A percentile compares a stretch with the other conserved stretches of the same genome.
phyloP scores from a whole-genome alignment of 1,140 invertebrate species.

The Drusus annulatus region DNA sequence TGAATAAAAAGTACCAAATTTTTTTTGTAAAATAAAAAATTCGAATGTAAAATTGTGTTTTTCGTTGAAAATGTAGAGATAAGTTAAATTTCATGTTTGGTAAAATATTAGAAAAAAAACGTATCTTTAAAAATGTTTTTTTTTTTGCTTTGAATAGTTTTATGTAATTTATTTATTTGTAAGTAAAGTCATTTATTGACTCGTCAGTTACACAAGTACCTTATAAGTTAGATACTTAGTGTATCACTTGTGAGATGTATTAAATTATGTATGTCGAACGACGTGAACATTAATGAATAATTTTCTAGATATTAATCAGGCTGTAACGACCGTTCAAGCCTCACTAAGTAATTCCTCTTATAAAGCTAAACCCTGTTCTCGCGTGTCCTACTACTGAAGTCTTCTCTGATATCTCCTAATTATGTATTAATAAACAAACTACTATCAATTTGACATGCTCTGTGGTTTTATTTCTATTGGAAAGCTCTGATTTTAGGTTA shows the following conservation, averaged over 20 bases:
- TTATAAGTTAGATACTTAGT: slow-evolving; percentile 14
- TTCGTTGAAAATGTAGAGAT: too few species aligned
- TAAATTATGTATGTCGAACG: background rate
- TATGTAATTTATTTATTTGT: slow-evolving; percentile 9
- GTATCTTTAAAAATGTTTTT: too few species aligned
- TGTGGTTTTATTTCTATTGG: slow-evolving; percentile 23
- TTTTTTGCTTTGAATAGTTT: background rate
- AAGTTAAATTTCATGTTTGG: too few species aligned
- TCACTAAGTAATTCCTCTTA: background rate
- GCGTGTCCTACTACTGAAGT: slow-evolving; percentile 8
- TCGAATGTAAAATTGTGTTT: too few species aligned
- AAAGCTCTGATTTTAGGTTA: background rate
- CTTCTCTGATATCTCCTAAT: slow-evolving; percentile 15
- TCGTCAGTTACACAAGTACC: slow-evolving; percentile 52
- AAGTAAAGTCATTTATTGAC: slow-evolving; percentile 20
- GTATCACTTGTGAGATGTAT: background rate
- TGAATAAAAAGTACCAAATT: too few species aligned
- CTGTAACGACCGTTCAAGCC: slow-evolving; percentile 13
- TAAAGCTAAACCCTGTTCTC: background rate
- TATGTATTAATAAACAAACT: slow-evolving; percentile 29
- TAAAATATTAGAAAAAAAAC: too few species aligned
- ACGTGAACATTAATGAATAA: slow-evolving; percentile 13
- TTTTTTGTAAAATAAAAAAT: too few species aligned
- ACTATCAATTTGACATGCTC: slow-evolving; percentile 1
- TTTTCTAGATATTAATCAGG: slow-evolving; percentile 22